Percentiles rank a stretch among this genome's conserved stretches.
Evolutionary conservation across 2,113 vertebrate genomes (phyloP).

Genomic region (Aldabrachelys gigantea): DNA sequence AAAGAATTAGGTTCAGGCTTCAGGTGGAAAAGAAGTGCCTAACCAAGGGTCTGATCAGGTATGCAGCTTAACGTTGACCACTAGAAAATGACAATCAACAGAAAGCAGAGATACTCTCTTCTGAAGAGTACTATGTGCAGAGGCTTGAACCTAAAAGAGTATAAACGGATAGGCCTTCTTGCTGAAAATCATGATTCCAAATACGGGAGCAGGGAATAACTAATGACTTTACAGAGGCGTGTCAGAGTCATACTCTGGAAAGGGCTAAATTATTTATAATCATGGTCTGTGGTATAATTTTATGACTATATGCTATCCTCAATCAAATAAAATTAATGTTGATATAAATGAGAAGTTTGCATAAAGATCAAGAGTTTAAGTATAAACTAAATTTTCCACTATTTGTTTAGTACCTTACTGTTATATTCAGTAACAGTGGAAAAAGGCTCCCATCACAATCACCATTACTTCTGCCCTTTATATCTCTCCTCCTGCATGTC

Average conservation of each 20-base stretch:
- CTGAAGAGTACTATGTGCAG: background rate
- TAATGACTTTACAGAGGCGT: background rate
- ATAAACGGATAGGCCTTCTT: no score
- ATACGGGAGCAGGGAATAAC: background rate
- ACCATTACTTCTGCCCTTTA: no score
- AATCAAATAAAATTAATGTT: background rate
- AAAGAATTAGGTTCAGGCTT: no score
- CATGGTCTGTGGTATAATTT: background rate
- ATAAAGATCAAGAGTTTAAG: background rate
- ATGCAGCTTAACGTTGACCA: no score
- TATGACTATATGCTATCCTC: background rate
- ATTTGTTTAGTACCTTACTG: background rate
- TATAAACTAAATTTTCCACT: background rate
- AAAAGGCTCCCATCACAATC: no score
- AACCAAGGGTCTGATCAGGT: no score
- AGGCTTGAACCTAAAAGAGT: no score
- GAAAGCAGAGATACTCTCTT: no score
- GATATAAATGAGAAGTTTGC: background rate
- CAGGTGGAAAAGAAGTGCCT: no score
- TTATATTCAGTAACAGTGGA: no score
- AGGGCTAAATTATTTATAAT: background rate
- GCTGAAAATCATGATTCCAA: background rate
- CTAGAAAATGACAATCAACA: no score
- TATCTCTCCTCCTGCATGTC: no score
- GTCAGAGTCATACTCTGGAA: rapidly evolving